Percentiles rank a stretch among this genome's conserved stretches.
These are phyloP conservation scores for Xiphophorus hellerii DNA, from an alignment of 2,113 vertebrate species.

Conservation along the genomic window DNA sequence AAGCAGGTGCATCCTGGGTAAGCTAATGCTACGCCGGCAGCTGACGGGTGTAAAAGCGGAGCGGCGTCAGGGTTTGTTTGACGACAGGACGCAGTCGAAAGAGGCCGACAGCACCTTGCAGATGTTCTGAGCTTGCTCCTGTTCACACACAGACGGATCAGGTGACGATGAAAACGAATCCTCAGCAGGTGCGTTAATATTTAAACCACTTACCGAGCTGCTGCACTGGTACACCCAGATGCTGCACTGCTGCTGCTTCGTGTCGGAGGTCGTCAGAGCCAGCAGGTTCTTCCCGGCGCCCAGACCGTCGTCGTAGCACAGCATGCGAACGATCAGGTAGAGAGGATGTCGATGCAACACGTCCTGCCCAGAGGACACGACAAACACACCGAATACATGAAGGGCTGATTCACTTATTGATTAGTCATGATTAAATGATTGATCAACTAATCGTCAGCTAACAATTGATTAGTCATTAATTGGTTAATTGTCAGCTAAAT, in stretches of 20 bases:
- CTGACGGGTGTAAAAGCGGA: not conserved
- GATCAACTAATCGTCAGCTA: too few species aligned
- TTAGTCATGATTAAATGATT: too few species aligned
- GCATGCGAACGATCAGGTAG: slow-evolving; percentile 93
- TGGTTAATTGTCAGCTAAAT: too few species aligned
- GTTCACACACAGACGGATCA: slow-evolving; percentile 6
- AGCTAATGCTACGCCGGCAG: not conserved
- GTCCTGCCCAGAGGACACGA: slow-evolving; percentile 77
- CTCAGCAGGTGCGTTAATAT: not conserved
- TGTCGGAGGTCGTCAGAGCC: slow-evolving; percentile 93
- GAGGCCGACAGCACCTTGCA: slow-evolving; percentile 94
- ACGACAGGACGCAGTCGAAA: slow-evolving; percentile 90
- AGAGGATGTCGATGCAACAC: slow-evolving; percentile 94
- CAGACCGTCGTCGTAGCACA: slow-evolving; percentile 96
- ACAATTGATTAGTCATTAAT: too few species aligned
- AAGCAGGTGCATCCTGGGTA: not conserved
- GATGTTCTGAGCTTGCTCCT: slow-evolving; percentile 98
- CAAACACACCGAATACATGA: not conserved
- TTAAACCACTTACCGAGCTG: slow-evolving; percentile 85
- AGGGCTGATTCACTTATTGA: too few species aligned
- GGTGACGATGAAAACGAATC: not conserved
- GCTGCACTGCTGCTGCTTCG: slow-evolving; percentile 86
- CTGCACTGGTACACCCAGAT: slow-evolving; percentile 98
- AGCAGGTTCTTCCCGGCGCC: slow-evolving; percentile 93
- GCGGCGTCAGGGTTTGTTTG: slow-evolving; percentile 86